These are phyloP conservation scores for Halcyon leucocephala DNA, from an alignment of 2,797 vertebrate genomes.

Conservation along the genomic window DNA sequence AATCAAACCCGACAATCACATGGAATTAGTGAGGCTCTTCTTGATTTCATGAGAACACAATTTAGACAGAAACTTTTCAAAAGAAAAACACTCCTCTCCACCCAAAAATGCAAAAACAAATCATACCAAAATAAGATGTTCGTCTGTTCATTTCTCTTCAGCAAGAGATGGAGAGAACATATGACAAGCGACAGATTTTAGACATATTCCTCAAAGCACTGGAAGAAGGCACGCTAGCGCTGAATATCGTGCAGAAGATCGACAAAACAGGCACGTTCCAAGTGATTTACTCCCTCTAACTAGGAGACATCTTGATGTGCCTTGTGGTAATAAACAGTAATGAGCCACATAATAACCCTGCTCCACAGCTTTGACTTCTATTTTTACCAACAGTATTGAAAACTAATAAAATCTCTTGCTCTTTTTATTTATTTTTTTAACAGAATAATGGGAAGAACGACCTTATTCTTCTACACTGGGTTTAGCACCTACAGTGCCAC, in stretches of 20 bases:
- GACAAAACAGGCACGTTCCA: background rate
- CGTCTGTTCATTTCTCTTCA: conserved; percentile 17
- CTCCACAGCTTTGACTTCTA: background rate
- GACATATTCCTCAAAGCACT: background rate
- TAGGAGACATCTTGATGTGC: background rate
- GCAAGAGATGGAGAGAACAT: background rate
- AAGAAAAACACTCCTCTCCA: background rate
- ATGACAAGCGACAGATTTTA: conserved; percentile 28
- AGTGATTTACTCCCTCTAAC: background rate
- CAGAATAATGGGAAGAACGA: background rate
- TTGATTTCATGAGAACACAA: background rate
- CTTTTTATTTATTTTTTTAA: background rate
- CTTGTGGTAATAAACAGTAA: background rate
- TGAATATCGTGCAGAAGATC: background rate
- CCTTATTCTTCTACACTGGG: background rate
- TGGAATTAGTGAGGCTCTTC: background rate
- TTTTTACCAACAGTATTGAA: background rate
- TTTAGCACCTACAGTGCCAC: background rate
- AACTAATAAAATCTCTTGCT: background rate
- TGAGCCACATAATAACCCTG: background rate
- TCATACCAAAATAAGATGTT: conserved; percentile 32
- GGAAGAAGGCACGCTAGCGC: background rate
- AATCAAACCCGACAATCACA: background rate
- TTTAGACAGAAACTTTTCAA: background rate
- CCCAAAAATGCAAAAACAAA: background rate